Evolutionary conservation across 37 sponge, comb jelly and placozoan genomes (phyloP), one percentile per base, ranked within the genome.

Genomic region (Eunapius fragilis): DNA sequence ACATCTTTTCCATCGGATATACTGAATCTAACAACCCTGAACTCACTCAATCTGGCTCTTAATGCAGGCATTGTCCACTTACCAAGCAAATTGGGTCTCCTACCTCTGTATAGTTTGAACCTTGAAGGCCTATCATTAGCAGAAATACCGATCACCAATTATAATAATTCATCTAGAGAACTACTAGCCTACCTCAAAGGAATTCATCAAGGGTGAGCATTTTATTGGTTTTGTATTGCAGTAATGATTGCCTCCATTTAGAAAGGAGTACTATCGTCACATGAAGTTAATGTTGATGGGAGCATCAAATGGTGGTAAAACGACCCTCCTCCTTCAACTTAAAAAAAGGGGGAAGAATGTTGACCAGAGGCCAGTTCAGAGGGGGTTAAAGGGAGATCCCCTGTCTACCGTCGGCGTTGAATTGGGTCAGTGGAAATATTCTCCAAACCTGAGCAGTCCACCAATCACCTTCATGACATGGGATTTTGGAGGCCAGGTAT

Each of bases 281-380:
- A 90, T 97, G 88, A 95, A 95, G 73, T 85, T 97, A 74, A 97
- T 97, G 97, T 33, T 94, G 23, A 95, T 97, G 30, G 97, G 97
- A 0, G 71, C 75, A 77, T 87, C 92, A 14, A 69, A 67, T 25
- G 70, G 83, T 31, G 97, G 97, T 25, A 97, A 97, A 91, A 94
- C 94, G 45, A 93, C 94, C 12, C 87, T 97, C 0, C 77, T 97
- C 37, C 38, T 36, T 0, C 78, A 70, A 70, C 79, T 95, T 31
- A 80, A 90, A 81, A n/a, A n/a, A n/a, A 89, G 82, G 69, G 95
- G 91, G 7, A 83, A 87, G 12, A 75, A 91, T 32, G 14, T 28
- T 0, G 67, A 45, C 70, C 79, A 80, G 73, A 86, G 79, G 80
- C 25, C 67, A 19, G 80, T 35, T 22, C 33, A 33, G 36, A 31